Evolutionary conservation across 2,797 vertebrate genomes (phyloP), one percentile per base, ranked within the genome.

Genomic region (Leptoclinus maculatus): DNA sequence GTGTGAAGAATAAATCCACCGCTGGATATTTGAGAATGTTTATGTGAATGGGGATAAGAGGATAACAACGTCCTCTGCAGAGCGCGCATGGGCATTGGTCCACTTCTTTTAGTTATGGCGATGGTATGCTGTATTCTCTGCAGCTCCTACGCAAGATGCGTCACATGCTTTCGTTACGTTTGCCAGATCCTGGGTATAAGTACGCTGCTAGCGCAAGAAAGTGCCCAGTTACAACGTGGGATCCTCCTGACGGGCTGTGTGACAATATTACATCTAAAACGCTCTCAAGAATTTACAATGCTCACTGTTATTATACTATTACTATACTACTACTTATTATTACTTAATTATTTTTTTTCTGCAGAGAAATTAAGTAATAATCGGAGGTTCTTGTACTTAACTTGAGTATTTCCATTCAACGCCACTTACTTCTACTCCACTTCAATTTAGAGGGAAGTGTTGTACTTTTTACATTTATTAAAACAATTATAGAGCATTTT

Each of bases 71-170:
- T 81, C 71, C 72, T 87, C 73, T 57, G 79, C 83, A 58, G 53
- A 82, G 49, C 62, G 76, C 88, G 91, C 90, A 91, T 84, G 90
- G 1, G 84, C 89, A 85, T 0, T 80, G 49, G 3, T 3, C n/a
- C 16, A 14, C 39, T 47, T 29, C 57, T 47, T 43, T 23, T 57
- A 74, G 45, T 66, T 41, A 73, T 21, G 57, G 64, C 27, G 54
- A 72, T 1, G 60, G 14, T 21, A 10, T 14, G 34, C 16, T 7
- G 34, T 63, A 90, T 91, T 90, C 88, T 71, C 69, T 57, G 63
- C 53, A 2, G 63, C 64, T 7, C 2, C n/a, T 87, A 62, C 89
- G 86, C 63, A 71, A 54, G 41, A n/a, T 69, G 27, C 75, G 68
- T 67, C 73, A 67, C 62, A 53, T 29, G 27, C 10, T 45, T 25